Percentiles rank a stretch among this genome's conserved stretches.
These are phyloP conservation scores for Chromobotia macracanthus DNA, from an alignment of 2,797 vertebrate genomes.

Conservation along the genomic window DNA sequence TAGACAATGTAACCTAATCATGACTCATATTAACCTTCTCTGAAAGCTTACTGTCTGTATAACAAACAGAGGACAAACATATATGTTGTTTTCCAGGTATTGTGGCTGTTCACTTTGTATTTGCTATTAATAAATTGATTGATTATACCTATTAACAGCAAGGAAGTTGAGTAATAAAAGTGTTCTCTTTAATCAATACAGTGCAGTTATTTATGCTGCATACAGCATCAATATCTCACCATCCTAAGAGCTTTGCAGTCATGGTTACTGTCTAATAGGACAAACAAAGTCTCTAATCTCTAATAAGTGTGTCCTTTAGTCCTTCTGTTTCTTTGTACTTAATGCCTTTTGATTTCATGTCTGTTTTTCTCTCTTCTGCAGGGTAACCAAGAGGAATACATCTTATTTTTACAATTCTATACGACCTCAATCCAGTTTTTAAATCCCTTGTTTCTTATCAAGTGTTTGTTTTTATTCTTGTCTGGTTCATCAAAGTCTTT, in stretches of 20 bases:
- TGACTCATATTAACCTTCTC: background rate
- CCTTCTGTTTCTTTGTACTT: conserved; percentile 50
- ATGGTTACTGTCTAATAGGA: no score
- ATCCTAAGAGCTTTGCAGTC: background rate
- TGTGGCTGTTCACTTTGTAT: background rate
- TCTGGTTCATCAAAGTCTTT: conserved; percentile 37
- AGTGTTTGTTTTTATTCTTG: conserved; percentile 51
- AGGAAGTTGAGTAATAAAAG: background rate
- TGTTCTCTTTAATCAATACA: background rate
- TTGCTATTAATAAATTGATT: background rate
- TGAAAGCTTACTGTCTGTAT: background rate
- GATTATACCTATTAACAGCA: background rate
- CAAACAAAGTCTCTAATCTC: background rate
- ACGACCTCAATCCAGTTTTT: conserved; percentile 27
- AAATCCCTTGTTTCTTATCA: conserved; percentile 24
- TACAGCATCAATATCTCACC: background rate
- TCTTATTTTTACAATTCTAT: background rate
- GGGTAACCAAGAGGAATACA: conserved; percentile 43
- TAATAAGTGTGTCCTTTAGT: background rate
- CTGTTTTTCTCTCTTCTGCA: conserved; percentile 41
- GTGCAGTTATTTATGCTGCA: background rate
- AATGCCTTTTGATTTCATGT: background rate
- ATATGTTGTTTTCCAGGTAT: background rate
- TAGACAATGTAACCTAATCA: conserved; percentile 34
- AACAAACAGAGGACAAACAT: background rate